Evolutionary conservation across 2,797 vertebrate species (phyloP), one percentile per base, ranked within the genome.

Genomic region (Sebastes alutus): DNA sequence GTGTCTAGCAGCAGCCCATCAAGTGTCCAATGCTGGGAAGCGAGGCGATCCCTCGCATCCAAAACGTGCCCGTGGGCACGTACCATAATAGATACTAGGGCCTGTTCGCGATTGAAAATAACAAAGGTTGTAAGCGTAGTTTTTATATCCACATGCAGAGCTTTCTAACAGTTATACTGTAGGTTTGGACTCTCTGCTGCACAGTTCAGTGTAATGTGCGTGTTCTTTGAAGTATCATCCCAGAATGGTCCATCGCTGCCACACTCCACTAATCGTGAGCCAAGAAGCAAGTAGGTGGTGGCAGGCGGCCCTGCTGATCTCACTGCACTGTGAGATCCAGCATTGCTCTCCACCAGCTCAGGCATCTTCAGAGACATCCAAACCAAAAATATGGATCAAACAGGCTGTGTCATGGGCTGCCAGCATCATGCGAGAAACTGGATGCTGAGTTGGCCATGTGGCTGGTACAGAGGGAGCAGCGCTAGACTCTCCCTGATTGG

Each of bases 231-330:
- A 63, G 16, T 56, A 18, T 73, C 56, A 25, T 49, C 23, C 62
- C 59, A 2, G 30, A 80, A 42, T 56, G 49, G 32, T 49, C 35
- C 42, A 46, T 32, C 56, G 61, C 66, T 75, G 71, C 66, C 25
- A 20, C 62, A 55, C 42, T 65, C 70, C 35, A 65, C 22, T n/a
- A 49, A 42, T 70, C 46, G 22, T 55, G 46, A 78, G 80, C 85
- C 85, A 77, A 87, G 73, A 86, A 69, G 65, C 60, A 61, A 71
- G 72, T 67, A 67, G 76, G 65, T 80, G 25, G 58, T 80, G 20
- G 75, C 81, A 75, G 66, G 32, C 33, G 68, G 75, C 77, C 71
- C 60, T 60, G 76, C 69, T 65, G 79, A 52, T 78, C 58, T 84
- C 71, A 59, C 16, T 77, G 75, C 74, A 46, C 65, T 69, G 59